Evolutionary conservation across 1,140 invertebrate species (phyloP).

Genomic region (Maniola jurtina): DNA sequence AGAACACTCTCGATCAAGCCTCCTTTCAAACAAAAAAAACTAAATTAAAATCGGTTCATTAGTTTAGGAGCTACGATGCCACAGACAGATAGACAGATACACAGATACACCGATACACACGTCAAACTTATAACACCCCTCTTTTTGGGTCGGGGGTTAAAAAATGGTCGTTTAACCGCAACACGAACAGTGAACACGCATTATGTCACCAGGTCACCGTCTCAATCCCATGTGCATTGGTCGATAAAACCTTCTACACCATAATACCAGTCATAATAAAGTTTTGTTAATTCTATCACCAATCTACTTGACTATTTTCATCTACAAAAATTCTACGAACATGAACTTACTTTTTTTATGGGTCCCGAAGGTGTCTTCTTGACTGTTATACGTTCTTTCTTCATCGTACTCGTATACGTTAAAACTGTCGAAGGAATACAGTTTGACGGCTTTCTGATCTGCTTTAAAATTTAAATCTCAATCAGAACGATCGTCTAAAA

Average conservation of each 20-base stretch:
- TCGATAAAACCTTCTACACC: too few relatives aligned
- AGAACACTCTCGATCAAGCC: too few relatives aligned
- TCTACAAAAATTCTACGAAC: slow-evolving; percentile 21
- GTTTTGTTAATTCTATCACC: neutral
- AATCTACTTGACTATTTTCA: slow-evolving; percentile 16
- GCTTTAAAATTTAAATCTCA: slow-evolving; percentile 26
- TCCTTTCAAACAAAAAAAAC: too few relatives aligned
- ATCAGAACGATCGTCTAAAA: neutral
- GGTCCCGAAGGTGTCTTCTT: slow-evolving; percentile 64
- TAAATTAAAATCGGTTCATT: too few relatives aligned
- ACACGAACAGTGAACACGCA: slow-evolving; percentile 1
- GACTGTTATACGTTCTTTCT: slow-evolving; percentile 60
- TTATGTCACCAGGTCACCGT: slow-evolving; percentile 14
- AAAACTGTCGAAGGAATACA: slow-evolving; percentile 76
- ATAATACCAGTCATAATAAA: too few relatives aligned
- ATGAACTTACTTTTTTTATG: slow-evolving; percentile 68
- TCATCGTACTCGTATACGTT: slow-evolving; percentile 75
- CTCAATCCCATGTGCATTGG: slow-evolving; percentile 4
- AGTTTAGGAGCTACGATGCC: too few relatives aligned
- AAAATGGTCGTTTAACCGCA: slow-evolving; percentile 2
- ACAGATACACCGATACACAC: too few relatives aligned
- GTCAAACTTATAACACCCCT: too few relatives aligned
- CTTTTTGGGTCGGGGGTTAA: too few relatives aligned
- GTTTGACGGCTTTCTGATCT: slow-evolving; percentile 61
- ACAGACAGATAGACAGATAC: too few relatives aligned